Evolutionary conservation across 2,888 invertebrate genomes (phyloP).

Genomic region (Dicroscelio sp.): DNA sequence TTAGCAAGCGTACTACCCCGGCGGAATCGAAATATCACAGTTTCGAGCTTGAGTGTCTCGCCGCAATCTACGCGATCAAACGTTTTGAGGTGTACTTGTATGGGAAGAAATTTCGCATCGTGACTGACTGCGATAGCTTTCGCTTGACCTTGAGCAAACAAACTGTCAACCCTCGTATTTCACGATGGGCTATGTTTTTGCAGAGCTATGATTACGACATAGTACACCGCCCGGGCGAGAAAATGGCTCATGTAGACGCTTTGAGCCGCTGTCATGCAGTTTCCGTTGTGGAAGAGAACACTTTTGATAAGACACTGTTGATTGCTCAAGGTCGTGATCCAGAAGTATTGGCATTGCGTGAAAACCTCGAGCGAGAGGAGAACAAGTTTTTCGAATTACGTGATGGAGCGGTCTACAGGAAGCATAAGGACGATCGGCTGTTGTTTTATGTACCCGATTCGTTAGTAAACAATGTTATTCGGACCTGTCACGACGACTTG

Average conservation of each 20-base stretch:
- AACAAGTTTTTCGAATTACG: conserved; percentile 8
- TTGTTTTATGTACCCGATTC: conserved; percentile 84
- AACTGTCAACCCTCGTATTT: conserved; percentile 82
- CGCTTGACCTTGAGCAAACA: conserved; percentile 78
- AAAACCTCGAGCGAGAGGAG: neutral
- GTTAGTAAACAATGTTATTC: conserved; percentile 66
- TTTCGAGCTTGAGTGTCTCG: conserved; percentile 87
- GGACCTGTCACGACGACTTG: neutral
- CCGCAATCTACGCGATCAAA: conserved; percentile 85
- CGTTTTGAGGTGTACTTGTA: conserved; percentile 87
- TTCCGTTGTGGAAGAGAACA: neutral
- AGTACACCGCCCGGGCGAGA: neutral
- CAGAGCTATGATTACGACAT: neutral
- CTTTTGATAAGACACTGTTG: neutral
- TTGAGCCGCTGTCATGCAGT: neutral
- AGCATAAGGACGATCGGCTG: neutral
- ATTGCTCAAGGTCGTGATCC: conserved; percentile 9
- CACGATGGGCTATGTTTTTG: conserved; percentile 82
- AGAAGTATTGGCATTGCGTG: neutral
- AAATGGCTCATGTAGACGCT: conserved; percentile 7
- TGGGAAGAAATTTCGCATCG: conserved; percentile 84
- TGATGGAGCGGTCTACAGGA: neutral
- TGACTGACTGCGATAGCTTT: conserved; percentile 87
- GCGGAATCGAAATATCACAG: conserved; percentile 85
- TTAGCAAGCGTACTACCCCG: conserved; percentile 81